These are phyloP conservation scores for Buathra laborator DNA, from an alignment of 2,888 invertebrate species.

Conservation along the genomic window DNA sequence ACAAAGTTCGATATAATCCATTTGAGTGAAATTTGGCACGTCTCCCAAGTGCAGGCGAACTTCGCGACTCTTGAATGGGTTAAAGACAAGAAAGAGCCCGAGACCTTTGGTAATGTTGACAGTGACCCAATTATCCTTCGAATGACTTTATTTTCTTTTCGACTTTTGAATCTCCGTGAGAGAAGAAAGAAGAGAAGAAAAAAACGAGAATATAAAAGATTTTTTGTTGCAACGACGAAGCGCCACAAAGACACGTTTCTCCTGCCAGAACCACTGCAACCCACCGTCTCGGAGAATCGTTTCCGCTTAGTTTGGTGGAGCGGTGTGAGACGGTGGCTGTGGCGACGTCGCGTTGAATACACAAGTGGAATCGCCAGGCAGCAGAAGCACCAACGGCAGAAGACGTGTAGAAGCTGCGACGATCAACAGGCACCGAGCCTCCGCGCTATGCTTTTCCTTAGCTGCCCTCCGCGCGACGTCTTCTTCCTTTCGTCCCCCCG, in stretches of 20 bases:
- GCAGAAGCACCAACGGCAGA: conserved; percentile 30
- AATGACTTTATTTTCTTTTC: conserved; percentile 39
- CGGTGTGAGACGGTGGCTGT: conserved; percentile 60
- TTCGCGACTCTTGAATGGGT: conserved; percentile 1
- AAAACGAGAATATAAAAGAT: conserved; percentile 37
- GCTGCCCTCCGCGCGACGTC: conserved; percentile 19
- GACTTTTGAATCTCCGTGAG: conserved; percentile 23
- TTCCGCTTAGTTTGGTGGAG: conserved; percentile 68
- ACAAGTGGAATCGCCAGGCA: conserved; percentile 61
- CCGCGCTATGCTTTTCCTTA: conserved; percentile 18
- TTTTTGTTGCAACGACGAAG: conserved; percentile 31
- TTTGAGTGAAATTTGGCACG: background rate
- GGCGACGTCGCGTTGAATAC: conserved; percentile 60
- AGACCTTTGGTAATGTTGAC: conserved; percentile 3
- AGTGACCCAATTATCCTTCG: conserved; percentile 40
- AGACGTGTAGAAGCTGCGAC: conserved; percentile 46
- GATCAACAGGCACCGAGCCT: conserved; percentile 70
- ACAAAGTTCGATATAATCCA: background rate
- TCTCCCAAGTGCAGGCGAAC: background rate
- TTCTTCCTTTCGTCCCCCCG: conserved; percentile 31
- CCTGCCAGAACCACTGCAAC: conserved; percentile 22
- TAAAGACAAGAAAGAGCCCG: background rate
- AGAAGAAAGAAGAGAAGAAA: conserved; percentile 48
- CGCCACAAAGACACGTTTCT: conserved; percentile 24
- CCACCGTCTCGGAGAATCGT: conserved; percentile 57